These are phyloP conservation scores for Caranx melampygus DNA, from an alignment of 2,113 vertebrate genomes.

Conservation along the genomic window DNA sequence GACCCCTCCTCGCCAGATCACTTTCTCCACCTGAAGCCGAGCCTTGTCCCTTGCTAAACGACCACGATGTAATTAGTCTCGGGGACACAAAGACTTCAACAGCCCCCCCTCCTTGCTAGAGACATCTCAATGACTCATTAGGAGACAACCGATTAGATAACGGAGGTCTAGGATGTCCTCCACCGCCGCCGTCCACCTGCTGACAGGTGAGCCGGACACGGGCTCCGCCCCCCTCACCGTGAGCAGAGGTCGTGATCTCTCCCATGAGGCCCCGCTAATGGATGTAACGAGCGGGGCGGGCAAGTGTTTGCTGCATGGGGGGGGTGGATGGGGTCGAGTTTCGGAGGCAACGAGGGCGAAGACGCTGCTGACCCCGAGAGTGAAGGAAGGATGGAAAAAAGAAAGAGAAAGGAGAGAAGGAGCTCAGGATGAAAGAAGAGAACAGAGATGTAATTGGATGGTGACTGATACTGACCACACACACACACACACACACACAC, in stretches of 20 bases:
- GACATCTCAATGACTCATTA: constrained; percentile 83
- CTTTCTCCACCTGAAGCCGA: constrained; percentile 70
- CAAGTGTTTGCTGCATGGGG: neutral
- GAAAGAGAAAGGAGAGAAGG: constrained; percentile 3
- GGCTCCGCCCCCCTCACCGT: constrained; percentile 17
- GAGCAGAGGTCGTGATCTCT: constrained; percentile 49
- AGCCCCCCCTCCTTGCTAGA: constrained; percentile 21
- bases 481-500: constrained; percentile 34
- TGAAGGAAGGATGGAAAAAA: neutral
- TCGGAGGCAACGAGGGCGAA: neutral
- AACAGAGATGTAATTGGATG: constrained; percentile 31
- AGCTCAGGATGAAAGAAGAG: constrained; percentile 33
- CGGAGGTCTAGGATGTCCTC: constrained; percentile 69
- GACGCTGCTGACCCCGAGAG: neutral
- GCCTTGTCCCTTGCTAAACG: constrained; percentile 78
- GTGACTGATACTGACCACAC: constrained; percentile 24
- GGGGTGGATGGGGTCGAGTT: constrained; percentile 16
- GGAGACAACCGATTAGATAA: constrained; percentile 83
- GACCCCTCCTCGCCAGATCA: constrained; percentile 44
- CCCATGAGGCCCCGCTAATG: constrained; percentile 70
- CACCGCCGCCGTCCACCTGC: constrained; percentile 75
- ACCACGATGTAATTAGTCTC: constrained; percentile 81
- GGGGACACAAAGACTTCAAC: constrained; percentile 71
- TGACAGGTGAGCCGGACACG: constrained; percentile 68
- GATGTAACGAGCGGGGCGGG: constrained; percentile 54